Base-by-base conservation (phyloP, 2,797 vertebrate genomes). In the Neosalanx taihuensis region DNA sequence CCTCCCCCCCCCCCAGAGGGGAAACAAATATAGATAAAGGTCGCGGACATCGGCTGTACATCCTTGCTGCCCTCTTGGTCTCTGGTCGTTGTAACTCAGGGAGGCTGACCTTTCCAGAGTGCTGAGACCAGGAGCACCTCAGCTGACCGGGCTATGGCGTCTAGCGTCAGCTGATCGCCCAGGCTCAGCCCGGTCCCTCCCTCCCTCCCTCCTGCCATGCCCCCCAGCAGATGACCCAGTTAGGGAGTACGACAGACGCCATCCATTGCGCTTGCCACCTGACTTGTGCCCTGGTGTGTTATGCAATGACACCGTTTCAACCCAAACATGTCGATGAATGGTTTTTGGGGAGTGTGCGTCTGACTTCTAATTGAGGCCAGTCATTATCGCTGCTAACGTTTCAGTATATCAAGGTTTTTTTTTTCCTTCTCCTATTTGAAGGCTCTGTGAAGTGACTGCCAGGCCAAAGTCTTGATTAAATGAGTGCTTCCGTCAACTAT, bases 121-220 rank as follows among this genome's bases (percentile, higher is more conserved):
- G 82, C 81, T 76, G 75, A 84, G 76, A 60, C 72, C 76, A 74
- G 72, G 12, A 67, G 77, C 69, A 69, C 7, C 2, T 83, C 75
- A 84, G 80, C 83, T 75, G 84, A 87, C 86, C 77, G 79, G 72
- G 60, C 23, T 17, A 72, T 81, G 84, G 80, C 78, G 81, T 83
- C 80, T 78, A 71, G 83, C 68, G 85, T 90, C 88, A 89, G 81
- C 85, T 87, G 88, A 86, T 87, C 85, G 83, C 70, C 83, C 68
- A 69, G 75, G 69, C 69, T 84, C 80, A 76, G 83, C 81, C 87
- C 78, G 84, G 74, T 76, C 79, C 31, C 35, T 74, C 15, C 60
- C 35, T 74, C 15, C 60, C 9, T 15, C 30, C 23, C 49, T 10
- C 26, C 59, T 17, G 17, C n/a, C 66, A 41, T 75, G 76, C 65